Percentiles rank a stretch among this genome's conserved stretches.
Evolutionary conservation across 2,797 vertebrate species (phyloP).

Genomic region (Fundulus diaphanus): DNA sequence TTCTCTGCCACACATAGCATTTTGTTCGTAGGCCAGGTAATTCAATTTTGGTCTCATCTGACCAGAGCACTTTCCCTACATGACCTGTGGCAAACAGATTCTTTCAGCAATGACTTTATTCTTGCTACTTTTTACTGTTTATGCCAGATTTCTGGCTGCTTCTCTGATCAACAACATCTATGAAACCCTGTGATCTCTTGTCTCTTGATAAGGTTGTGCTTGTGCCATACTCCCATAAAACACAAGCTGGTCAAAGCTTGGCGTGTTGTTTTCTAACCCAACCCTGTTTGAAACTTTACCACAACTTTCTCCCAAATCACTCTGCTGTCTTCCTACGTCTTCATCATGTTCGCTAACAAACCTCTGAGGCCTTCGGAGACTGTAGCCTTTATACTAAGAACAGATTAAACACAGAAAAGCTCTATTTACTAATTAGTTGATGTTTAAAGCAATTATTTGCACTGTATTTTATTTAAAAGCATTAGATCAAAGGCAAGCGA

Average conservation of each 20-base stretch:
- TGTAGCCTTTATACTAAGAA: neutral
- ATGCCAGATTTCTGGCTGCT: neutral
- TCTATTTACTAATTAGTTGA: neutral
- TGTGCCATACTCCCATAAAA: neutral
- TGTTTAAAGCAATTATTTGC: neutral
- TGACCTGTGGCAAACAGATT: neutral
- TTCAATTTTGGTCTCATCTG: neutral
- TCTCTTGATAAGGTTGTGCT: neutral
- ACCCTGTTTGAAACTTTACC: neutral
- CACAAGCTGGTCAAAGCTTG: neutral
- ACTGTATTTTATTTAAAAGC: neutral
- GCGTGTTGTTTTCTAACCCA: neutral
- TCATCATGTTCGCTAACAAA: neutral
- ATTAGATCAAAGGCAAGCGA: neutral
- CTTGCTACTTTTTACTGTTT: neutral
- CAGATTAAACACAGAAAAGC: neutral
- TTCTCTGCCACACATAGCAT: neutral
- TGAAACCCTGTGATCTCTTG: neutral
- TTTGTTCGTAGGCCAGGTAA: neutral
- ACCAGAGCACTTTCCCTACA: neutral
- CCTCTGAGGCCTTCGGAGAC: too few relatives aligned
- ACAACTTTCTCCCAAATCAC: neutral
- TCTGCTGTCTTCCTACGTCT: neutral
- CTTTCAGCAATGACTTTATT: neutral
- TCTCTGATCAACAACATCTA: neutral